Evolutionary conservation across 1,140 invertebrate genomes (phyloP).

Genomic region (Metopolophium dirhodum): DNA sequence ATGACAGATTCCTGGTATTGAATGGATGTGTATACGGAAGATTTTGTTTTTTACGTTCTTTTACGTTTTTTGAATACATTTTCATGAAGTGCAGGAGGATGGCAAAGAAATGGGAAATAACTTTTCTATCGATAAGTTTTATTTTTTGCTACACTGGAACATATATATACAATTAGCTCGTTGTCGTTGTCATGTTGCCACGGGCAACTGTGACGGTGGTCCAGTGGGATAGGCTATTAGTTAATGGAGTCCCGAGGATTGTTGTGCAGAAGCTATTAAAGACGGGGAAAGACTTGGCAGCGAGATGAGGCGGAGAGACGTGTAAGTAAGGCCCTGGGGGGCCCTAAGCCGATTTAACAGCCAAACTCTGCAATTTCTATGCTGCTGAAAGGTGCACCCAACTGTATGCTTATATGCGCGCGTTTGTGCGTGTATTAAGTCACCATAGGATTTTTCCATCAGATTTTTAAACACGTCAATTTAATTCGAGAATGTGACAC

Average conservation of each 20-base stretch:
- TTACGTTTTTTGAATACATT: neutral
- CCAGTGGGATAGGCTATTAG: slow-evolving; percentile 45
- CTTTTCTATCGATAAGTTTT: neutral
- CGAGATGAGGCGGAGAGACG: neutral
- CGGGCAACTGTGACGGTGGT: slow-evolving; percentile 9
- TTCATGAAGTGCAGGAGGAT: neutral
- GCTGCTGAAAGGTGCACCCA: slow-evolving; percentile 31
- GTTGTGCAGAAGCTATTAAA: slow-evolving; percentile 38
- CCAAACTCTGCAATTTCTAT: slow-evolving; percentile 41
- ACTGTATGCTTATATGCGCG: neutral
- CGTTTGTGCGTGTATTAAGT: neutral
- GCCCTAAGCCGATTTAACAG: slow-evolving; percentile 49
- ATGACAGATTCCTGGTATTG: neutral
- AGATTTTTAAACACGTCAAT: slow-evolving; percentile 12
- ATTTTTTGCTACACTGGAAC: neutral
- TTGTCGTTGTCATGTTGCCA: slow-evolving; percentile 30
- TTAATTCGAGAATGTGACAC: neutral
- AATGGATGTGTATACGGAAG: neutral
- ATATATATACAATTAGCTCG: slow-evolving; percentile 9
- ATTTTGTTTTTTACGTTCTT: neutral
- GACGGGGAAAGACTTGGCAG: slow-evolving; percentile 25
- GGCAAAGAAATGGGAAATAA: neutral
- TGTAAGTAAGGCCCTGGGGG: slow-evolving; percentile 42
- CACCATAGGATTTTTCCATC: neutral
- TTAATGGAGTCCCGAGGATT: slow-evolving; percentile 45